Conservation (phyloP, 2,113 vertebrate genomes). For the Tychaedon coryphoeus region DNA sequence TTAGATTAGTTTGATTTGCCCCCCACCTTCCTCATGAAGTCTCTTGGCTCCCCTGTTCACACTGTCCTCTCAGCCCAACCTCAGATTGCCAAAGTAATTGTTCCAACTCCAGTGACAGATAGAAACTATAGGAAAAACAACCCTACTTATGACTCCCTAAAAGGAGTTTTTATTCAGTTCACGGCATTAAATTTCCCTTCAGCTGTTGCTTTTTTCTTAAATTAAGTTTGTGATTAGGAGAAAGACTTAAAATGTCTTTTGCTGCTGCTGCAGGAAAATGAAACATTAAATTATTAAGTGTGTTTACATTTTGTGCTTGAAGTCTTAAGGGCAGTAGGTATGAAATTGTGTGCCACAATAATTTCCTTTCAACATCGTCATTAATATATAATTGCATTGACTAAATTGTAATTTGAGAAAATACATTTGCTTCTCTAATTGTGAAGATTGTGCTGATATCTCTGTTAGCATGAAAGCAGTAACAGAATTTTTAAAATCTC, state of each 20-base stretch:
- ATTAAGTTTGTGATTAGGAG: not conserved
- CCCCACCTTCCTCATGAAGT: not conserved
- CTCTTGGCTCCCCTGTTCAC: not conserved
- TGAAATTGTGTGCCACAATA: not conserved
- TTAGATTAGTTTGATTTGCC: not conserved
- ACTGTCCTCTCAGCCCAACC: not conserved
- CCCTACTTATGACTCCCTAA: not conserved
- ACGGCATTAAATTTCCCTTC: not conserved
- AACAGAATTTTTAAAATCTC: not conserved
- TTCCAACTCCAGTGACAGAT: not conserved
- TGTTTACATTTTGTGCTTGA: conserved; percentile 12
- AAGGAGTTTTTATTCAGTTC: not conserved
- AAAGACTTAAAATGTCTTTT: not conserved
- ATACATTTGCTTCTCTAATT: not conserved
- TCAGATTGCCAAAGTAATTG: not conserved
- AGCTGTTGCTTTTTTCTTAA: not conserved
- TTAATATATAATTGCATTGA: conserved; percentile 7
- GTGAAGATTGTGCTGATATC: not conserved
- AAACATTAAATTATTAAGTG: not conserved
- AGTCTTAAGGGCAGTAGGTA: not conserved
- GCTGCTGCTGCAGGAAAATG: not conserved
- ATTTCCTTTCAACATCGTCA: not conserved
- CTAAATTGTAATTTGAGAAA: not conserved
- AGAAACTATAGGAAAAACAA: not conserved
- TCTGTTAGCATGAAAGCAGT: not conserved